Percentiles rank a stretch among this genome's conserved stretches.
Conservation (phyloP, 2,888 invertebrate species). For the Phytoseiulus persimilis region DNA sequence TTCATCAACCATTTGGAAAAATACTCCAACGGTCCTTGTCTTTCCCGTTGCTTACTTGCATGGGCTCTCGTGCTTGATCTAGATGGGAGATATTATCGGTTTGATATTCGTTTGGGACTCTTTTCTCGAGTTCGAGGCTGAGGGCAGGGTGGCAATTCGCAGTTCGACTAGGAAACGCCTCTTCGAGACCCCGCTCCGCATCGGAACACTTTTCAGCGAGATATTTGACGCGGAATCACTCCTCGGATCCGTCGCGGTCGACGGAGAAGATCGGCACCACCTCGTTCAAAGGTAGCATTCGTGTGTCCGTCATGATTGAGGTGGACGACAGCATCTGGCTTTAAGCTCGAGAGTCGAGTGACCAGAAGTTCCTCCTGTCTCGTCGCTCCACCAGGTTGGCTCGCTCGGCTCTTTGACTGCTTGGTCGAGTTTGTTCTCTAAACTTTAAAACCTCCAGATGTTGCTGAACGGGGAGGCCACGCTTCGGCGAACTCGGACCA, state of each 20-base stretch:
- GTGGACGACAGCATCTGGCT: not conserved
- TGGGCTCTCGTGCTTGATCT: no score
- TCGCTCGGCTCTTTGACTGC: not conserved
- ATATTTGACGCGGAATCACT: not conserved
- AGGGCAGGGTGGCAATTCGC: no score
- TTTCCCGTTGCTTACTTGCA: not conserved
- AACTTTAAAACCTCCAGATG: conserved; percentile 38
- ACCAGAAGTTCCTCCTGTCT: conserved; percentile 5
- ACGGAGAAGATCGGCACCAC: not conserved
- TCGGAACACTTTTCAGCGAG: not conserved
- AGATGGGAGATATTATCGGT: no score
- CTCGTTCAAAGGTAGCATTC: not conserved
- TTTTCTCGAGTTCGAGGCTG: no score
- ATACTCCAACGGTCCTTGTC: not conserved
- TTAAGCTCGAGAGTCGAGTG: not conserved
- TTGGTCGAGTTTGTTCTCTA: conserved; percentile 10
- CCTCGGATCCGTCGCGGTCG: not conserved
- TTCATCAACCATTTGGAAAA: conserved; percentile 38
- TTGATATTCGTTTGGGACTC: no score
- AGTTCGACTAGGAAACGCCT: not conserved
- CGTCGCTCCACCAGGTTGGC: not conserved
- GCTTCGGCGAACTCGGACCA: not conserved
- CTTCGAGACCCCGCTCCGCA: no score
- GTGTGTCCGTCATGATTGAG: not conserved
- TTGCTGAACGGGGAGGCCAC: conserved; percentile 5